Conservation (phyloP, 2,888 invertebrate genomes). For the Phrixothrix hirtus region DNA sequence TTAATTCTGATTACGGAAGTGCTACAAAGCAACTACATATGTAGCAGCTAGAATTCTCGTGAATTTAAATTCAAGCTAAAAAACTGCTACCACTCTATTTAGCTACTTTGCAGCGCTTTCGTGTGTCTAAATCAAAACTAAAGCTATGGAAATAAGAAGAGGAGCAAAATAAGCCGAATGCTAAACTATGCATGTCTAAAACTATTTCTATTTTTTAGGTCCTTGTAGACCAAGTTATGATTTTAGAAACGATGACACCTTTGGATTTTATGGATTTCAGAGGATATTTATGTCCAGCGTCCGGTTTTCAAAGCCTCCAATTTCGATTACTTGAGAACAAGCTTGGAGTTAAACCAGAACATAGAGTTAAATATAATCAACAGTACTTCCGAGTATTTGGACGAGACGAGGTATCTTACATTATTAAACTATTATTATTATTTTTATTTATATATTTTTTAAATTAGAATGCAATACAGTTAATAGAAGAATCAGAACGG, state of each 20-base stretch:
- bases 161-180: too few relatives aligned
- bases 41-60: too few relatives aligned
- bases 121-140: too few relatives aligned
- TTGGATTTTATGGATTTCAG: slow-evolving; percentile 98
- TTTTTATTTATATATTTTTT: too few relatives aligned
- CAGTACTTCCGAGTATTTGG: slow-evolving; percentile 87
- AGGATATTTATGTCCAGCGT: slow-evolving; percentile 89
- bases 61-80: too few relatives aligned
- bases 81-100: too few relatives aligned
- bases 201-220: slow-evolving; percentile 63
- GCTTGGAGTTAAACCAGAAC: slow-evolving; percentile 76
- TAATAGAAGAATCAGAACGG: slow-evolving; percentile 70
- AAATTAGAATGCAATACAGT: slow-evolving; percentile 56
- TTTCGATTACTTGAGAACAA: slow-evolving; percentile 97
- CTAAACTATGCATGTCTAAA: background rate
- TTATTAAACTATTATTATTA: too few relatives aligned
- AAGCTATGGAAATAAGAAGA: too few relatives aligned
- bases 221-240: slow-evolving; percentile 94
- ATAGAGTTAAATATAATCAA: slow-evolving; percentile 92
- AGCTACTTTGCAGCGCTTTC: too few relatives aligned
- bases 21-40: too few relatives aligned
- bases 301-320: slow-evolving; percentile 97
- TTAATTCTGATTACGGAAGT: too few relatives aligned
- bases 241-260: slow-evolving; percentile 98
- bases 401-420: slow-evolving; percentile 62